Base-by-base conservation (phyloP, 2,797 vertebrate genomes). In the Danio choprae region DNA sequence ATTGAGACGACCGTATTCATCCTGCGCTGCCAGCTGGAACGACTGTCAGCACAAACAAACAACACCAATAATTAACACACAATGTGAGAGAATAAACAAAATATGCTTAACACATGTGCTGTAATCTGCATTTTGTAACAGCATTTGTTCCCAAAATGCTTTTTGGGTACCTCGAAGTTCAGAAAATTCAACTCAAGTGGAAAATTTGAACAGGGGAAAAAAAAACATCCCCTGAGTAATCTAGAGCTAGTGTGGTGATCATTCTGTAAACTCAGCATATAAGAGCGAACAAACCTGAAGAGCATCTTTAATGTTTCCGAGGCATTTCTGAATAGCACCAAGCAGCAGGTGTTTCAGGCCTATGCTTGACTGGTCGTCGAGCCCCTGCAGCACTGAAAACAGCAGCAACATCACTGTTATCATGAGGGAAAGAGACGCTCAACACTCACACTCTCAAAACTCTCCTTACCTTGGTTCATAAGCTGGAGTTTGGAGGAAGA, bases 321-420 rank as follows among this genome's bases (percentile, higher is more conserved):
- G 94, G 91, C 95, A 98, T 92, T 96, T 96, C 89, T 95, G 96
- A 87, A 99, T 96, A 92, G 97, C 95, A 89, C 98, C 98, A 62
- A 99, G 97, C 11, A 99, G 95, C 86, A 99, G 93, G 89, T 97
- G 95, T 91, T 95, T 98, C 85, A 99, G 89, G 77, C 97, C 97
- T 53, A 91, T 76, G 58, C 93, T 94, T 0, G 94, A 94, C 10
- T 94, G 85, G 67, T 99, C 97, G 2, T 95, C 94, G 71, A 98
- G 93, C 73, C 92, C 94, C 79, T 98, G 97, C 83, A 98, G 95
- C 84, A 96, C 98, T 99, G 79, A 48, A 90, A 6, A 58, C 36
- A 59, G 13, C 29, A 65, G 36, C 44, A 62, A 51, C 36, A 58
- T 60, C 8, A 59, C 15, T 4, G 16, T 48, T 50, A 77, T 5